Conservation (phyloP, 1,140 invertebrate species). For the Argopecten irradians region DNA sequence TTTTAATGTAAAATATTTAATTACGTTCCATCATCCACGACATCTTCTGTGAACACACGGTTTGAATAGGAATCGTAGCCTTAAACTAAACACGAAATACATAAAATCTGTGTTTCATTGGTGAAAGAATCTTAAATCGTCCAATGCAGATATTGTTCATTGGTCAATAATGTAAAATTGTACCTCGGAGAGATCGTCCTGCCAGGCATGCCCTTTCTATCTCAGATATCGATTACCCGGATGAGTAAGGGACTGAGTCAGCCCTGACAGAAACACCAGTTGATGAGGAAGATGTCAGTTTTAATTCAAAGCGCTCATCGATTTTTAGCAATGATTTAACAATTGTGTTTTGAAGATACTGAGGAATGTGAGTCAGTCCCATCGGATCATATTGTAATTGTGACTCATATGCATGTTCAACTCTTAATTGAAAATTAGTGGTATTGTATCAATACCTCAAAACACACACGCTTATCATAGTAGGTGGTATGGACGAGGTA, state of each 20-base stretch:
- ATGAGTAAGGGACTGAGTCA: not conserved
- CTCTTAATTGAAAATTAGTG: not conserved
- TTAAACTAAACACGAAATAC: not conserved
- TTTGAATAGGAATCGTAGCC: not conserved
- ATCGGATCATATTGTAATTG: not conserved
- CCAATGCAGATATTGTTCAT: not conserved
- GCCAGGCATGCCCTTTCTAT: not conserved
- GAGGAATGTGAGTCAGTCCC: not conserved
- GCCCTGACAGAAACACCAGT: not conserved
- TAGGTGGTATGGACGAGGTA: too few relatives aligned
- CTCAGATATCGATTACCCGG: not conserved
- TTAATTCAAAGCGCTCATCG: constrained; percentile 3
- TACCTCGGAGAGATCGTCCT: not conserved
- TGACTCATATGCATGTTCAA: not conserved
- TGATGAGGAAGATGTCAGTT: not conserved
- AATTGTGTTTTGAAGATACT: not conserved
- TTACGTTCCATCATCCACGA: not conserved
- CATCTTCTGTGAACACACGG: not conserved
- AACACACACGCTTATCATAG: too few relatives aligned
- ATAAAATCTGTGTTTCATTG: not conserved
- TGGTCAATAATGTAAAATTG: not conserved
- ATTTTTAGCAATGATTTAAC: constrained; percentile 12
- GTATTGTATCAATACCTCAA: not conserved
- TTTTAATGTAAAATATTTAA: not conserved
- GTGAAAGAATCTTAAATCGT: not conserved